phyloP scores from a whole-genome alignment of 1,140 invertebrate species.

The Hesperophylax magnus region DNA sequence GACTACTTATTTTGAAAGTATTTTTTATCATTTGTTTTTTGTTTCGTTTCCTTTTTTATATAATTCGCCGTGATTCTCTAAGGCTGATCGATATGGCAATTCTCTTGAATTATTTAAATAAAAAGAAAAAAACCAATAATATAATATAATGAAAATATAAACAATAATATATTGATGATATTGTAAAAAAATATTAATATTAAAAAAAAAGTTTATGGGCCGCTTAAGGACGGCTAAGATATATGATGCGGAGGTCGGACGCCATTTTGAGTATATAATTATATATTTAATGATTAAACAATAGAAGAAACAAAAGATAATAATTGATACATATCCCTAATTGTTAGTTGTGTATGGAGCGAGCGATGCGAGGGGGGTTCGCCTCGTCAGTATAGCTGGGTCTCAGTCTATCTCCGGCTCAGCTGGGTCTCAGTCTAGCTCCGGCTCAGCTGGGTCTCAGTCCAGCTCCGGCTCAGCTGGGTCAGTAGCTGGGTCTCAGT shows the following conservation, averaged over 20 bases:
- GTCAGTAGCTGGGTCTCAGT: background rate
- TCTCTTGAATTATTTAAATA: slow-evolving; percentile 56
- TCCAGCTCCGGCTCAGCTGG: background rate
- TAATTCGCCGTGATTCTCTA: slow-evolving; percentile 58
- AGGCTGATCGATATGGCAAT: slow-evolving; percentile 59
- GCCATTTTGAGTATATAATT: slow-evolving; percentile 42
- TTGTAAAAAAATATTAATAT: slow-evolving; percentile 55
- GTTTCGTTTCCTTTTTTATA: slow-evolving; percentile 37
- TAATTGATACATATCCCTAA: slow-evolving; percentile 59
- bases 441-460: background rate
- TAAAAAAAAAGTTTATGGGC: slow-evolving; percentile 43
- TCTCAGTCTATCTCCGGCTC: too few species aligned
- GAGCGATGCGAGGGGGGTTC: slow-evolving; percentile 5
- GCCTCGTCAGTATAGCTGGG: background rate
- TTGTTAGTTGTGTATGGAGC: slow-evolving; percentile 52
- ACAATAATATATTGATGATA: slow-evolving; percentile 59
- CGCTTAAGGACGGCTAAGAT: slow-evolving; percentile 35
- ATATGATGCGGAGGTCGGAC: slow-evolving; percentile 49
- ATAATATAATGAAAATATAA: slow-evolving; percentile 58
- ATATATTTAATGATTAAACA: slow-evolving; percentile 49
- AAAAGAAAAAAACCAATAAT: slow-evolving; percentile 54
- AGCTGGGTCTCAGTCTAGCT: too few species aligned
- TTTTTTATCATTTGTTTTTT: slow-evolving; percentile 48
- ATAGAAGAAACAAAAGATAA: slow-evolving; percentile 58
- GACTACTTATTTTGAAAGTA: slow-evolving; percentile 43